phyloP scores from a whole-genome alignment of 64 coral and sea anemone species.

The Montipora efflorescens region DNA sequence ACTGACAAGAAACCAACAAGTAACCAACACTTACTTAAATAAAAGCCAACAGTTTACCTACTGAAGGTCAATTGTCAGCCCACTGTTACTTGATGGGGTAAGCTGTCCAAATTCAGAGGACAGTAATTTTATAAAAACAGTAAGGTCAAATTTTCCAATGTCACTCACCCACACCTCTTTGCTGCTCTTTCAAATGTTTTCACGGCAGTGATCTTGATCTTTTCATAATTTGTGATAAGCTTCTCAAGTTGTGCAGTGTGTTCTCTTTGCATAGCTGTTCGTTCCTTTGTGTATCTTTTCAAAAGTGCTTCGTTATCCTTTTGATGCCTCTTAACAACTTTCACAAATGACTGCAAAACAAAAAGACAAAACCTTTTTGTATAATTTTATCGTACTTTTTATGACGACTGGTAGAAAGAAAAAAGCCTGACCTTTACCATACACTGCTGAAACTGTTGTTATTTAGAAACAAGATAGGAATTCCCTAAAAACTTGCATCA shows the following conservation, averaged over 20 bases:
- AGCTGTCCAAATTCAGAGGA: too few species aligned
- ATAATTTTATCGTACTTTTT: background rate
- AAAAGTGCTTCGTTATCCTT: constrained; percentile 85
- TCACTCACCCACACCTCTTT: constrained; percentile 74
- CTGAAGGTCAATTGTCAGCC: too few species aligned
- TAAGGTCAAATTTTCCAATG: background rate
- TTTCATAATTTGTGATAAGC: constrained; percentile 82
- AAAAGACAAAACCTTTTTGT: background rate
- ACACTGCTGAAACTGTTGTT: too few species aligned
- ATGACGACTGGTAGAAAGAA: background rate
- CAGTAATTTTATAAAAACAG: background rate
- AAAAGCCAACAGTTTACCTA: too few species aligned
- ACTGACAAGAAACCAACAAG: too few species aligned
- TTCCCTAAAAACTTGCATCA: too few species aligned
- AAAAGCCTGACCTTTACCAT: background rate
- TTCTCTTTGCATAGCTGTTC: constrained; percentile 70
- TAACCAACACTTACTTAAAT: too few species aligned
- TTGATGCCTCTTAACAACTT: constrained; percentile 86
- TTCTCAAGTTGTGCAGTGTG: constrained; percentile 90
- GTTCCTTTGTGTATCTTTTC: constrained; percentile 92
- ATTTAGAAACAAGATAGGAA: too few species aligned
- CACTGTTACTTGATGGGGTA: too few species aligned
- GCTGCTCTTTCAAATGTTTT: constrained; percentile 86
- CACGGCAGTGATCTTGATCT: constrained; percentile 84
- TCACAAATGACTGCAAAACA: constrained; percentile 71